These are phyloP conservation scores for Cariama cristata DNA, from an alignment of 2,113 vertebrate genomes.

Conservation along the genomic window DNA sequence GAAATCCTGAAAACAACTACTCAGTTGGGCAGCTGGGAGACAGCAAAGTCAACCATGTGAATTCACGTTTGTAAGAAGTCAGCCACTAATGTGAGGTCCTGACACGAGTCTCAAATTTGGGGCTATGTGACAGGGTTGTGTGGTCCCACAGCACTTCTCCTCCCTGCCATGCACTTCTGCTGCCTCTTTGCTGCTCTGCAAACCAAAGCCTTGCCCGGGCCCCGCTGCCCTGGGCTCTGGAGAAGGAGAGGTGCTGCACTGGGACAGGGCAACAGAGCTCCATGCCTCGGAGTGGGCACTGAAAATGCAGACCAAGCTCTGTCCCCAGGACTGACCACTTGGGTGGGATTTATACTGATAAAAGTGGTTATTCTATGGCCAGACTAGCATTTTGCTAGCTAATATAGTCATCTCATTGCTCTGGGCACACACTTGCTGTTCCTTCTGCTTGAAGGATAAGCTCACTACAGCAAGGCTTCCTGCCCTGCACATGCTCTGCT, in stretches of 20 bases:
- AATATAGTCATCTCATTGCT: accelerated
- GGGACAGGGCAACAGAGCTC: too few species aligned
- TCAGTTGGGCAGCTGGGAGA: neutral
- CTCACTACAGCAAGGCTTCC: neutral
- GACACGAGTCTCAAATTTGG: accelerated
- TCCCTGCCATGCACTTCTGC: neutral
- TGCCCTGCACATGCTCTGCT: neutral
- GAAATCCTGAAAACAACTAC: neutral
- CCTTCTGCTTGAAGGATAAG: neutral
- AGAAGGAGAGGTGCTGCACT: neutral
- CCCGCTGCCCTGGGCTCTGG: neutral
- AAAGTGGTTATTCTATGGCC: accelerated
- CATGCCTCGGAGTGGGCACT: accelerated
- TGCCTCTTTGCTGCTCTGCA: neutral
- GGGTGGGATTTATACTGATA: accelerated
- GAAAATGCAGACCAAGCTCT: accelerated
- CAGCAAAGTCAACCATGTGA: neutral
- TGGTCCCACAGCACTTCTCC: too few species aligned
- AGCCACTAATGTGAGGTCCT: neutral
- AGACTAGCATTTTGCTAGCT: accelerated
- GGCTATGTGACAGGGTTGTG: neutral
- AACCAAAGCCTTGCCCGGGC: neutral
- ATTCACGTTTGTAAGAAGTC: accelerated
- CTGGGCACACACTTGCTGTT: neutral
- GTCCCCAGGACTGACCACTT: neutral